Percentiles rank a stretch among this genome's conserved stretches.
phyloP scores from a whole-genome alignment of 2,797 vertebrate species.

The Craterocephalus amniculus region DNA sequence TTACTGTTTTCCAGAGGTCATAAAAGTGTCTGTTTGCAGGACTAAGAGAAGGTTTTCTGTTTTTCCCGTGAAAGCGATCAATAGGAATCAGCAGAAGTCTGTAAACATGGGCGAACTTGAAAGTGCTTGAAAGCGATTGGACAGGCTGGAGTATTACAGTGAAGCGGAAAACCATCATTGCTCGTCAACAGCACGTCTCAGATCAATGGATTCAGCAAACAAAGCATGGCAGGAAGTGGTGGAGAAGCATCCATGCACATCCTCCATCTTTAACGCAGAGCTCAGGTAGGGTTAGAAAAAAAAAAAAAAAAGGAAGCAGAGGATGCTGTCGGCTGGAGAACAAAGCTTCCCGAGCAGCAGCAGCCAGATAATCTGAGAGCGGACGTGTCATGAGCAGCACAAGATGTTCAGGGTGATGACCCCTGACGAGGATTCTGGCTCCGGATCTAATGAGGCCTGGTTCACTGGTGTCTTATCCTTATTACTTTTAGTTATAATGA shows the following conservation, averaged over 20 bases:
- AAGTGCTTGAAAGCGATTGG: slow-evolving; percentile 37
- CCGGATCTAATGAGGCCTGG: slow-evolving; percentile 72
- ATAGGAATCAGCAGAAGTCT: slow-evolving; percentile 31
- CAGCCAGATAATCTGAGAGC: slow-evolving; percentile 55
- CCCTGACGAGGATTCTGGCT: slow-evolving; percentile 55
- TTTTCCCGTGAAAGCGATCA: slow-evolving; percentile 55
- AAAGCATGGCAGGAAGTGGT: background rate
- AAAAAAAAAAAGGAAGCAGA: background rate
- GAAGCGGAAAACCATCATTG: slow-evolving; percentile 20
- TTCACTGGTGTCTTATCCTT: slow-evolving; percentile 68
- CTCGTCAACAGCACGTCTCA: background rate
- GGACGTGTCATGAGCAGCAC: slow-evolving; percentile 39
- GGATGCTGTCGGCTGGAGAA: no score
- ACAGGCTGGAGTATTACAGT: background rate
- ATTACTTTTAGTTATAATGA: slow-evolving; percentile 78
- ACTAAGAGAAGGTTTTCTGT: slow-evolving; percentile 24
- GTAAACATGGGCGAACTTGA: slow-evolving; percentile 33
- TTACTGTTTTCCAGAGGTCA: slow-evolving; percentile 30
- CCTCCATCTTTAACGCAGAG: background rate
- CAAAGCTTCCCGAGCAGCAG: slow-evolving; percentile 42
- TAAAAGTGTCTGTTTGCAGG: slow-evolving; percentile 28
- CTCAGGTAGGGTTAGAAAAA: background rate
- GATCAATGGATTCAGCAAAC: slow-evolving; percentile 14
- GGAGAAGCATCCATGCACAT: slow-evolving; percentile 1
- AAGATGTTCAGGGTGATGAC: slow-evolving; percentile 62